phyloP scores from a whole-genome alignment of 2,888 invertebrate genomes.

The Apamea anceps region DNA sequence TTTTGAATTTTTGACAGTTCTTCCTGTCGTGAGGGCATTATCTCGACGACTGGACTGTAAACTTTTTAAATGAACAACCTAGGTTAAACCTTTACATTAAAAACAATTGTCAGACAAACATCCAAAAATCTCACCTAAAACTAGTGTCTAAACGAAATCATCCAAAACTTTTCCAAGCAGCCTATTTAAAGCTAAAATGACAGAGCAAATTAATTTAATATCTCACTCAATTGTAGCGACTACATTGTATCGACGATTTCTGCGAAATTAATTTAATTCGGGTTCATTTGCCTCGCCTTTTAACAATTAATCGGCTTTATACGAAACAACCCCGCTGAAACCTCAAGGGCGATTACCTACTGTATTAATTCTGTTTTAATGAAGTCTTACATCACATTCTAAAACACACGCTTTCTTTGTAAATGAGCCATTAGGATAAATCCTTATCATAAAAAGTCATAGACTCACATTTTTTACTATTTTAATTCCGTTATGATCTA shows the following conservation, averaged over 20 bases:
- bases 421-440: not conserved
- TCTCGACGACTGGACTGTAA: too few relatives aligned
- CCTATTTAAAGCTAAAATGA: slow-evolving; percentile 29
- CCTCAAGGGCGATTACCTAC: slow-evolving; percentile 48
- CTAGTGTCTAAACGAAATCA: not conserved
- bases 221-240: slow-evolving; percentile 43
- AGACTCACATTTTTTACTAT: not conserved
- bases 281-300: slow-evolving; percentile 64
- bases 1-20: too few relatives aligned
- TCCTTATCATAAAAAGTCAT: not conserved
- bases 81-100: not conserved
- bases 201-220: slow-evolving; percentile 40
- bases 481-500: not conserved
- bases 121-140: not conserved
- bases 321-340: slow-evolving; percentile 46
- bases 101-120: not conserved
- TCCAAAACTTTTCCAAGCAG: slow-evolving; percentile 8
- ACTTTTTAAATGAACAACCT: too few relatives aligned
- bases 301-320: slow-evolving; percentile 61
- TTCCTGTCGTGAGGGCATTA: too few relatives aligned
- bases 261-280: slow-evolving; percentile 61
- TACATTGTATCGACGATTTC: slow-evolving; percentile 57
- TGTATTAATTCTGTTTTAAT: slow-evolving; percentile 43
- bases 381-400: slow-evolving; percentile 17
- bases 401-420: slow-evolving; percentile 21